phyloP scores from a whole-genome alignment of 2,888 invertebrate species.

The Tubulanus polymorphus region DNA sequence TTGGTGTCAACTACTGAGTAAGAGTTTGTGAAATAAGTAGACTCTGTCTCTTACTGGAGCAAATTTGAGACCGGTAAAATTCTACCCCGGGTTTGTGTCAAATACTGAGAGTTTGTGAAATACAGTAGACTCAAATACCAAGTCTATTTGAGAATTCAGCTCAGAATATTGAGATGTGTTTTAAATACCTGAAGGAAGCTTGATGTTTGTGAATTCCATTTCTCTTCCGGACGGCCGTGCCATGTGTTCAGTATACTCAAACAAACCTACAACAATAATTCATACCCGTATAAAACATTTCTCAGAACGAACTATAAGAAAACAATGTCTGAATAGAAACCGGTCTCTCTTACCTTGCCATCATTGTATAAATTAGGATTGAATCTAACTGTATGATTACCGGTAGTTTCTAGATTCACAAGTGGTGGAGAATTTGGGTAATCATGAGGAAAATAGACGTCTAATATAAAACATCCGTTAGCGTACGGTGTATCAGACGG shows the following conservation, averaged over 20 bases:
- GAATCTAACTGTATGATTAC: constrained; percentile 53
- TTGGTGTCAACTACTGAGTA: no score
- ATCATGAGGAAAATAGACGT: constrained; percentile 54
- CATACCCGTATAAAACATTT: no score
- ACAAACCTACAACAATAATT: constrained; percentile 64
- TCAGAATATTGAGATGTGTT: not conserved
- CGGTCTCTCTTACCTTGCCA: constrained; percentile 72
- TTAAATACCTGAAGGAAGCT: constrained; percentile 68
- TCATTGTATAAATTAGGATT: constrained; percentile 61
- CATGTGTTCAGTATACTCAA: constrained; percentile 92
- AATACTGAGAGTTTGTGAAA: not conserved
- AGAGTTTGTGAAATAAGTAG: not conserved
- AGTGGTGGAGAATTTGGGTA: constrained; percentile 54
- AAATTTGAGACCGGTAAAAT: no score
- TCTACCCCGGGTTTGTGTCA: no score
- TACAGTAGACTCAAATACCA: not conserved
- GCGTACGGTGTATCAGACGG: constrained; percentile 67
- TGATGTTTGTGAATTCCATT: constrained; percentile 94
- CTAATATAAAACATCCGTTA: constrained; percentile 55
- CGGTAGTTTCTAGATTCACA: constrained; percentile 54
- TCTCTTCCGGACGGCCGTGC: constrained; percentile 94
- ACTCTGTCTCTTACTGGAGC: not conserved
- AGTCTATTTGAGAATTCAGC: not conserved
- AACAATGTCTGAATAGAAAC: no score
- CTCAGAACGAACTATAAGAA: no score